These are phyloP conservation scores for Taenaris catops DNA, from an alignment of 2,888 invertebrate species.

Conservation along the genomic window DNA sequence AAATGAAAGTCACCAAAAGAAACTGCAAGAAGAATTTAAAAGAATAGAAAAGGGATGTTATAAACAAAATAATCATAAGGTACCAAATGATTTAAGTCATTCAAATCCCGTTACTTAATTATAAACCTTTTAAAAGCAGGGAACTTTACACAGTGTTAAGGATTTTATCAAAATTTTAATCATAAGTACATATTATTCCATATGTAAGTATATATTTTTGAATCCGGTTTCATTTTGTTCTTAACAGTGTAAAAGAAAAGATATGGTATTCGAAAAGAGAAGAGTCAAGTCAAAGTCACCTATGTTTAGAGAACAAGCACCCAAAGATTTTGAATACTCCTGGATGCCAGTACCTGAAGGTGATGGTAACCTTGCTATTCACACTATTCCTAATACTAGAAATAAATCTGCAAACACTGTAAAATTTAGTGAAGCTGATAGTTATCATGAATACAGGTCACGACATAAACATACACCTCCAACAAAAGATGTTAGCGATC, in stretches of 20 bases:
- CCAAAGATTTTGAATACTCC: constrained; percentile 55
- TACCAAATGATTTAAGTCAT: too few species aligned
- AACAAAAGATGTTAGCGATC: constrained; percentile 46
- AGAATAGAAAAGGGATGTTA: constrained; percentile 54
- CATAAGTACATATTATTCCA: too few species aligned
- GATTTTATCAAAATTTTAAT: too few species aligned
- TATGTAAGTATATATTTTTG: too few species aligned
- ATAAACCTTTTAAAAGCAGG: too few species aligned
- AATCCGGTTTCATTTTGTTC: too few species aligned
- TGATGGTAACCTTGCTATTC: constrained; percentile 53
- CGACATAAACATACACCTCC: constrained; percentile 70
- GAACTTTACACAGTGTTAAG: too few species aligned
- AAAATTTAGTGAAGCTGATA: constrained; percentile 59
- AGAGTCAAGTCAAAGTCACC: constrained; percentile 39
- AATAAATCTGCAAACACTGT: constrained; percentile 49
- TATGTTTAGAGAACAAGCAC: constrained; percentile 25
- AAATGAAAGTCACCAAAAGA: constrained; percentile 48
- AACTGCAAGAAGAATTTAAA: constrained; percentile 55
- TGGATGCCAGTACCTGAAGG: constrained; percentile 73
- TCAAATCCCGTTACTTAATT: too few species aligned
- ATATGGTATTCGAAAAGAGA: constrained; percentile 11
- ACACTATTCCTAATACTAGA: constrained; percentile 50
- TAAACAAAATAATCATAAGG: constrained; percentile 40
- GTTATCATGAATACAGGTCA: constrained; percentile 68
- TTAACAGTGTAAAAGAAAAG: constrained; percentile 36